Evolutionary conservation across 2,113 vertebrate genomes (phyloP), one percentile per base, ranked within the genome.

Genomic region (Fregata magnificens): DNA sequence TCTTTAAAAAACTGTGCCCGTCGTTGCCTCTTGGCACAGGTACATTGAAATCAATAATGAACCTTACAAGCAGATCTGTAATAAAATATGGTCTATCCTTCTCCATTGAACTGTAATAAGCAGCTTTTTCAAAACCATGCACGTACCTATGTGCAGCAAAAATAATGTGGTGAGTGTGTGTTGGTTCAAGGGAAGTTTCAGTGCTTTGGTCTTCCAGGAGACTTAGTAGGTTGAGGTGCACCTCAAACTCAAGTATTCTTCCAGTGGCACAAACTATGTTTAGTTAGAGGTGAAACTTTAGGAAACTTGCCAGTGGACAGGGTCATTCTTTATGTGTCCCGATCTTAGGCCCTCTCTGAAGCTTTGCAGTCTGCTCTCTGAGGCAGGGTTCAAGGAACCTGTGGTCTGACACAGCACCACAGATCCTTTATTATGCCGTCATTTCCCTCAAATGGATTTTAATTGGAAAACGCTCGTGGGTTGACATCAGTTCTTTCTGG

Each of bases 21-120:
- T 82, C 19, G 16, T 90, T 93, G 89, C 89, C 82, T 93, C 89
- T 93, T 87, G 93, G 87, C 84, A 89, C 58, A 95, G 81, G 94
- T 89, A 90, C 67, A 83, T 96, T 96, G 90, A 96, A 95, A 97
- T 96, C 93, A 96, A 91, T 96, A 95, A 97, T 71, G 86, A 95
- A 82, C 81, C 89, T 94, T 90, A 62, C 82, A 85, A 96, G 89
- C 7, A 2, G 78, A 82, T 93, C 86, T 89, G 45, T 17, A 84
- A 58, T 95, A 83, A 95, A 96, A 96, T 83, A 94, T 63, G 58
- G 63, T 58, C 86, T 85, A 10, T 85, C 81, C 73, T 94, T 85
- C 91, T 89, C 70, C 66, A 91, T 3, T 65, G 81, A 94, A 65
- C 86, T 77, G 82, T 88, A 94, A 88, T 47, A 90, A 95, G 85